Base-by-base conservation (phyloP, 2,113 vertebrate genomes). In the Tinamus guttatus region DNA sequence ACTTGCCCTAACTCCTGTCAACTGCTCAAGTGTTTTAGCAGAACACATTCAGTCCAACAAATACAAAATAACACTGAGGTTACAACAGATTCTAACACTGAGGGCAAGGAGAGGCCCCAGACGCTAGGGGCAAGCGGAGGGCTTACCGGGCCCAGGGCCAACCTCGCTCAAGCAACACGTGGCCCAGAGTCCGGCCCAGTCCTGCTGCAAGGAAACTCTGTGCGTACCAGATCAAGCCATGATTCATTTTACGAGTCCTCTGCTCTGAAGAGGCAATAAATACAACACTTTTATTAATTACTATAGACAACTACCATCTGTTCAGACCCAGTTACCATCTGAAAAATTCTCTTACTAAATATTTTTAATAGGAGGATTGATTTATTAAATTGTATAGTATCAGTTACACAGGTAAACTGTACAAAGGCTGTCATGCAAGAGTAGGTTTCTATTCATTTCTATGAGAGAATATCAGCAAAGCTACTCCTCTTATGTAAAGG, bases 401-500 rank as follows among this genome's bases (percentile, higher is more conserved):
- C 71, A 87, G 25, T 91, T 85, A 76, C 27, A 80, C 36, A 74
- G 78, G 81, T 51, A 85, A 94, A 87, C 43, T 87, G 62, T 59
- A 47, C 17, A 85, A 60, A 60, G 62, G 43, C 67, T 77, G n/a
- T 27, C 60, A 41, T 45, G 27, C 17, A 83, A 81, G 59, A 77
- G 43, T 30, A 69, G 54, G 43, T 76, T 89, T 81, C 81, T 73
- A 73, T 87, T 85, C 82, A 58, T 62, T 58, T 47, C 16, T 74
- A 45, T 40, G 75, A 87, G 36, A 89, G 58, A 91, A 94, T 20
- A 54, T 74, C 91, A 95, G 70, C 13, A 10, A 93, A 18, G 49
- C 45, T 80, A 76, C 38, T 94, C 69, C 85, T 91, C 36, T 83
- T 74, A 92, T 82, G 45, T 65, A 94, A 90, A 94, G 91, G 89